Evolutionary conservation across 2,888 invertebrate genomes (phyloP).

Genomic region (Cetonia aurata): DNA sequence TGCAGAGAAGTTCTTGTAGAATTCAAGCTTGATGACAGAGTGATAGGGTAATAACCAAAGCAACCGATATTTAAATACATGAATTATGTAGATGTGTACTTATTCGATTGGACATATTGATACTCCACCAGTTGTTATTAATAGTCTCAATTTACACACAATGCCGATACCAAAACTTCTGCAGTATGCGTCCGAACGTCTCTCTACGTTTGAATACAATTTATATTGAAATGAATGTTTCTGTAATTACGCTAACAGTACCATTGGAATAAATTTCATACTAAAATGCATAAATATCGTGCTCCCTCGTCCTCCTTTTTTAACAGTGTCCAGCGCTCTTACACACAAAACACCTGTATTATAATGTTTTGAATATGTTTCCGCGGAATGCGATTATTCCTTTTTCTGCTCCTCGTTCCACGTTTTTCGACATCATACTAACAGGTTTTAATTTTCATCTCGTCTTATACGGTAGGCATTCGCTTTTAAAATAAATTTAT

Average conservation of each 20-base stretch:
- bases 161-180: conserved; percentile 59
- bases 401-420: conserved; percentile 16
- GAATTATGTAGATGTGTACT: conserved; percentile 67
- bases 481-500: conserved; percentile 25
- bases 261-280: conserved; percentile 42
- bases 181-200: conserved; percentile 50
- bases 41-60: conserved; percentile 67
- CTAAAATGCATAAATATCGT: conserved; percentile 40
- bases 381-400: conserved; percentile 18
- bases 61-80: conserved; percentile 66
- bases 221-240: conserved; percentile 65
- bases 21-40: conserved; percentile 60
- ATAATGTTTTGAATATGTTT: conserved; percentile 35
- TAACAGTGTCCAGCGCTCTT: conserved; percentile 8
- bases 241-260: conserved; percentile 58
- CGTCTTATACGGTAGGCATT: conserved; percentile 24
- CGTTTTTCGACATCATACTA: conserved; percentile 24
- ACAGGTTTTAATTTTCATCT: conserved; percentile 22
- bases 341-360: conserved; percentile 38
- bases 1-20: conserved; percentile 30
- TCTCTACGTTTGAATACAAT: conserved; percentile 64
- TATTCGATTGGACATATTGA: conserved; percentile 68
- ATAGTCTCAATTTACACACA: conserved; percentile 68
- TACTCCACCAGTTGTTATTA: conserved; percentile 66
- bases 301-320: conserved; percentile 6